These are phyloP conservation scores for Eupithecia pulchellata DNA, from an alignment of 2,888 invertebrate genomes.

Conservation along the genomic window DNA sequence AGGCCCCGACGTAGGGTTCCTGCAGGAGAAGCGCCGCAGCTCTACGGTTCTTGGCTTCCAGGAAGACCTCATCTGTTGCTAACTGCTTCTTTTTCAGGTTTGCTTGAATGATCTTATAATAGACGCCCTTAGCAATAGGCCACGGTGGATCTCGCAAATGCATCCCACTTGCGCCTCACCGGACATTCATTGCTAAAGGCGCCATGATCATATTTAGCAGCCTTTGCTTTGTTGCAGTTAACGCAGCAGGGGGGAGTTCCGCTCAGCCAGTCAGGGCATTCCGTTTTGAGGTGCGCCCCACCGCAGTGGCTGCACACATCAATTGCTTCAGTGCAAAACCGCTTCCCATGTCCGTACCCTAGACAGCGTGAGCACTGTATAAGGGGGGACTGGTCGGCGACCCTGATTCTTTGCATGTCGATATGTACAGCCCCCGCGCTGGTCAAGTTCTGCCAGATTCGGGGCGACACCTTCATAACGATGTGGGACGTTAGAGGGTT, in stretches of 20 bases:
- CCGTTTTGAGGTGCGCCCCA: slow-evolving; percentile 17
- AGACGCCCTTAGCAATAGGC: slow-evolving; percentile 13
- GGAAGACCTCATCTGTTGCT: neutral
- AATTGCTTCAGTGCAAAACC: no score
- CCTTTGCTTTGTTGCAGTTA: neutral
- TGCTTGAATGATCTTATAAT: no score
- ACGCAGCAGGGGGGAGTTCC: slow-evolving; percentile 9
- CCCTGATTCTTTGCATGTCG: no score
- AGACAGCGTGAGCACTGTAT: slow-evolving; percentile 12
- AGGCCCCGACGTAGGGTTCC: no score
- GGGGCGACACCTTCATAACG: no score
- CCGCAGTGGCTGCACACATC: neutral
- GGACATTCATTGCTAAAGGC: neutral
- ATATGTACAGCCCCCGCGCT: no score
- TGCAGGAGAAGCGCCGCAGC: no score
- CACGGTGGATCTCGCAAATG: neutral
- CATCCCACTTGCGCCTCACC: slow-evolving; percentile 1
- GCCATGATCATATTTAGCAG: neutral
- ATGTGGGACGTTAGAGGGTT: no score
- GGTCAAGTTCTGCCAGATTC: no score
- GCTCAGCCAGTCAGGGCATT: neutral
- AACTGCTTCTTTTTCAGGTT: neutral
- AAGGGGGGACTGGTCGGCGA: slow-evolving; percentile 22
- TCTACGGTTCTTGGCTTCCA: no score
- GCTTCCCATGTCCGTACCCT: no score